These are phyloP conservation scores for Pheosia gnoma DNA, from an alignment of 2,888 invertebrate species.

Conservation along the genomic window DNA sequence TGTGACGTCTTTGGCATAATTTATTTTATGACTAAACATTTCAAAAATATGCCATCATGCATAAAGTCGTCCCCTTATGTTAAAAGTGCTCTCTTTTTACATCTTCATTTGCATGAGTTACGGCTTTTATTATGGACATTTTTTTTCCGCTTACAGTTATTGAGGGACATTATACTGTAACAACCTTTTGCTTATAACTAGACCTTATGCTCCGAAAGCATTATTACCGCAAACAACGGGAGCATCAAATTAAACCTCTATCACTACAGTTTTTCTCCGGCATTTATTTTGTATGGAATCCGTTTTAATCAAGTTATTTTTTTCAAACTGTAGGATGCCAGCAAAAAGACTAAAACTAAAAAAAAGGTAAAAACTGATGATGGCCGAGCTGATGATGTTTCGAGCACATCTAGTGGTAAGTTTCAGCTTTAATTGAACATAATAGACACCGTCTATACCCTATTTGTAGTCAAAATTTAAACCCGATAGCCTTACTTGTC, in stretches of 20 bases:
- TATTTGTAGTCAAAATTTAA: too few relatives aligned
- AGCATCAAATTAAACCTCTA: neutral
- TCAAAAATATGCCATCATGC: conserved; percentile 11
- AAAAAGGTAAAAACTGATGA: conserved; percentile 24
- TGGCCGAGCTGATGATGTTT: conserved; percentile 29
- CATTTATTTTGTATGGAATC: neutral
- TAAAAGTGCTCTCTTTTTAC: conserved; percentile 7
- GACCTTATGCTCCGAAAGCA: too few relatives aligned
- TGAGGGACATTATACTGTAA: neutral
- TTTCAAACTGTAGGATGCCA: conserved; percentile 15
- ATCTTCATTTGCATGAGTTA: conserved; percentile 7
- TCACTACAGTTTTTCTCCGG: neutral
- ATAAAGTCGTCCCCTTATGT: conserved; percentile 10
- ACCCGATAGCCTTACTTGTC: too few relatives aligned
- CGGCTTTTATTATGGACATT: neutral
- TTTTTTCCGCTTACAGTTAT: neutral
- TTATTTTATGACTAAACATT: conserved; percentile 23
- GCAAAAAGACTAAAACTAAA: conserved; percentile 22
- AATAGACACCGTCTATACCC: neutral
- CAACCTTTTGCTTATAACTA: neutral
- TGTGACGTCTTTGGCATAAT: conserved; percentile 30
- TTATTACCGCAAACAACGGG: too few relatives aligned
- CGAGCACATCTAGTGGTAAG: conserved; percentile 51
- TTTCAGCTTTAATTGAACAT: neutral
- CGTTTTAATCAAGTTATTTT: neutral